Evolutionary conservation across 2,113 vertebrate species (phyloP).

Genomic region (Hucho hucho): DNA sequence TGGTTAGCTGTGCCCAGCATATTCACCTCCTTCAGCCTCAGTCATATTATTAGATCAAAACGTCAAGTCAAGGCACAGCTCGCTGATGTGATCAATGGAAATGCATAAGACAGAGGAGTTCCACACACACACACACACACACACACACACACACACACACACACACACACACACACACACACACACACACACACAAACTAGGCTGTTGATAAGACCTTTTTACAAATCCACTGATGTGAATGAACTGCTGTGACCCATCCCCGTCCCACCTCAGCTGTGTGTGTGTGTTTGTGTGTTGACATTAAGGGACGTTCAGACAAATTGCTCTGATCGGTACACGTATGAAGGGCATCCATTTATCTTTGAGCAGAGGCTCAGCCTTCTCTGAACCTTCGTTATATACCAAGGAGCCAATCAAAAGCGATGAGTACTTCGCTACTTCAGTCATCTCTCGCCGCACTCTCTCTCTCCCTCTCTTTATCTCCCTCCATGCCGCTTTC

Average conservation of each 20-base stretch:
- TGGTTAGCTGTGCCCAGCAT: neutral
- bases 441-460: too few species aligned
- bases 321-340: neutral
- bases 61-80: too few species aligned
- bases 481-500: too few species aligned
- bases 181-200: too few species aligned
- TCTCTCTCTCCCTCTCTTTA: too few species aligned
- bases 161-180: too few species aligned
- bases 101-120: neutral
- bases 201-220: neutral
- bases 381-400: neutral
- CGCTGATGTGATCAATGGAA: neutral
- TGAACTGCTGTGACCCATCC: neutral
- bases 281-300: too few species aligned
- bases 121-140: neutral
- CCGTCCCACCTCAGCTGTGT: neutral
- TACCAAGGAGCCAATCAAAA: neutral
- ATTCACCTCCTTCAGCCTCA: neutral
- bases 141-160: too few species aligned
- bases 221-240: neutral
- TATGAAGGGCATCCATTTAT: neutral
- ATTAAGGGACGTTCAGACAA: neutral
- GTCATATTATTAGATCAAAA: neutral
- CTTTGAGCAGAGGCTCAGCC: slow-evolving; percentile 9
- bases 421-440: too few species aligned